phyloP scores from a whole-genome alignment of 2,113 vertebrate genomes.

The Micronycteris hirsuta region DNA sequence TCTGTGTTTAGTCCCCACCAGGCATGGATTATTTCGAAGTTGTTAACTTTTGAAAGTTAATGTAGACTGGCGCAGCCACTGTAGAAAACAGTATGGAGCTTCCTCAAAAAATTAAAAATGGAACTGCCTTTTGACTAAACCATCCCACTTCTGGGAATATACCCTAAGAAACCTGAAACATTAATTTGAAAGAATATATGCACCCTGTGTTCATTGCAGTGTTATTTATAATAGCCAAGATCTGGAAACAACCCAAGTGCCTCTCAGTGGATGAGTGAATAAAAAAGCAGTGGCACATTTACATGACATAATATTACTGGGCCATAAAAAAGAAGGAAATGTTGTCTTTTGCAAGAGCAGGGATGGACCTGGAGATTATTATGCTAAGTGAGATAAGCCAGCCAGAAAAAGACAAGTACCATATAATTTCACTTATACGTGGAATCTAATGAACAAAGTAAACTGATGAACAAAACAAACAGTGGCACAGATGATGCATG shows the following conservation, averaged over 20 bases:
- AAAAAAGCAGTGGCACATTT: background rate
- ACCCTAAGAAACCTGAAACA: background rate
- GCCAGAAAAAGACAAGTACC: background rate
- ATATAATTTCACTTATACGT: background rate
- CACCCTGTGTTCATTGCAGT: background rate
- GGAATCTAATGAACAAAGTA: background rate
- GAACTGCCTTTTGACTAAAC: background rate
- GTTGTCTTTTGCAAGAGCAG: background rate
- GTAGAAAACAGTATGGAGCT: background rate
- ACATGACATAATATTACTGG: background rate
- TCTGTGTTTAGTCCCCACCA: slow-evolving; percentile 8
- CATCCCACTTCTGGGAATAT: background rate
- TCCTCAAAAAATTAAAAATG: background rate
- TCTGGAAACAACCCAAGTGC: background rate
- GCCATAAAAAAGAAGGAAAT: background rate
- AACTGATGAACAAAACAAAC: background rate
- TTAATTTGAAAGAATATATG: background rate
- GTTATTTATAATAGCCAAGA: background rate
- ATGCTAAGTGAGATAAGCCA: background rate
- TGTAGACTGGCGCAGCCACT: background rate
- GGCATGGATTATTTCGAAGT: slow-evolving; percentile 5
- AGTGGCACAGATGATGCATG: background rate
- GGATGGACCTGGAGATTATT: background rate
- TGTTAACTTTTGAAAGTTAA: background rate
- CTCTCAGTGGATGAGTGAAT: background rate